Conservation (phyloP, 2,888 invertebrate species). For the Rotaria socialis region DNA sequence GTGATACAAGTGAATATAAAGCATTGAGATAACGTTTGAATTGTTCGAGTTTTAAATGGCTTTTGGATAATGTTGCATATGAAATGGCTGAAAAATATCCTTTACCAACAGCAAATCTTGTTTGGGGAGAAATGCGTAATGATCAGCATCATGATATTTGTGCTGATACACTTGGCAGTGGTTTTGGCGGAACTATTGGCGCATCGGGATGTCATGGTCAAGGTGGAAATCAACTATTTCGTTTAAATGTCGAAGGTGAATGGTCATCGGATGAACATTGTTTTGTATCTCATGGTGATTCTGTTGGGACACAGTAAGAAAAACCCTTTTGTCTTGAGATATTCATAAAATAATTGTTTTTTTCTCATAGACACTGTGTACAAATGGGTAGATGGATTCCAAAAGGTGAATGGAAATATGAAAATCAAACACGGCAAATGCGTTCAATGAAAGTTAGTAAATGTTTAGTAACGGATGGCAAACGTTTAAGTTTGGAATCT, state of each 20-base stretch:
- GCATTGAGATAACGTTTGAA: constrained; percentile 62
- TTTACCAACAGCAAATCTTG: constrained; percentile 82
- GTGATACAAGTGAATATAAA: constrained; percentile 47
- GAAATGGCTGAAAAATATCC: constrained; percentile 91
- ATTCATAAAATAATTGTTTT: not conserved
- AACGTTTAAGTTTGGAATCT: constrained; percentile 72
- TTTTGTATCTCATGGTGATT: constrained; percentile 75
- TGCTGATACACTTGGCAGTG: constrained; percentile 39
- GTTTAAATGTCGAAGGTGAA: constrained; percentile 85
- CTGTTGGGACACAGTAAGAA: constrained; percentile 68
- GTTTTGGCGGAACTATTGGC: constrained; percentile 39
- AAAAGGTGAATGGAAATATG: constrained; percentile 71
- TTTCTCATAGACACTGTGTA: not conserved
- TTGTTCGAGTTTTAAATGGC: constrained; percentile 93
- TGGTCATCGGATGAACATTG: constrained; percentile 91
- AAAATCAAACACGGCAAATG: constrained; percentile 58
- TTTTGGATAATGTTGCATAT: constrained; percentile 55
- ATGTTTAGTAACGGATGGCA: constrained; percentile 51
- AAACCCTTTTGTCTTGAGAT: not conserved
- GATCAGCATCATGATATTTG: not conserved
- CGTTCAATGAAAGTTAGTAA: constrained; percentile 50
- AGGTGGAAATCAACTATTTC: constrained; percentile 41
- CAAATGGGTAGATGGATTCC: constrained; percentile 74
- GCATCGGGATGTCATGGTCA: constrained; percentile 44
- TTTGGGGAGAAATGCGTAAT: constrained; percentile 76